phyloP scores from a whole-genome alignment of 2,797 vertebrate genomes.

The Cryptoprocta ferox region DNA sequence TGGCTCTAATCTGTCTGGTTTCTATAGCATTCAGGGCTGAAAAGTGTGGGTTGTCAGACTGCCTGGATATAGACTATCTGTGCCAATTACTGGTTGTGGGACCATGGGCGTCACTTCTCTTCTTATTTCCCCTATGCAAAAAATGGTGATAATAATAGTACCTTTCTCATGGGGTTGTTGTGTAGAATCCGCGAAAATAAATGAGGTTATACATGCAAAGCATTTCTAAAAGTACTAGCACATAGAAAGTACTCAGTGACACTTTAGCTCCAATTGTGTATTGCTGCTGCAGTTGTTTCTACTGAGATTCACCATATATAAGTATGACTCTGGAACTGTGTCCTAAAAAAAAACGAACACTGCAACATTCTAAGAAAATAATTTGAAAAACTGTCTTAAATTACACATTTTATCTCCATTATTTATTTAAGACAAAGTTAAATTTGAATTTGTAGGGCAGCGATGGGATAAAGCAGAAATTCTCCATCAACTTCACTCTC shows the following conservation, averaged over 20 bases:
- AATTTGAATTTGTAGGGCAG: not conserved
- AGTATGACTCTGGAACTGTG: not conserved
- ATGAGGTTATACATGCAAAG: not conserved
- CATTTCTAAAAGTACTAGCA: not conserved
- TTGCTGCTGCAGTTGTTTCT: not conserved
- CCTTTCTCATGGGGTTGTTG: not conserved
- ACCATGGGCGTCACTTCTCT: not conserved
- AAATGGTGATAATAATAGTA: not conserved
- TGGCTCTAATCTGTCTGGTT: not conserved
- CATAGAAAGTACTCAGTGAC: not conserved
- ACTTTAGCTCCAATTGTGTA: not conserved
- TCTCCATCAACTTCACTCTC: not conserved
- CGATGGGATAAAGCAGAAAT: not conserved
- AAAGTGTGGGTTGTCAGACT: not conserved
- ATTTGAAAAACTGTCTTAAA: not conserved
- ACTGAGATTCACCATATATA: not conserved
- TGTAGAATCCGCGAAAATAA: not conserved
- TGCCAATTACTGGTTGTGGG: not conserved
- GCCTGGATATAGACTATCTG: not conserved
- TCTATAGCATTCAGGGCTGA: not conserved
- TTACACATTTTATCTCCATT: not conserved
- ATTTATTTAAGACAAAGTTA: conserved; percentile 19
- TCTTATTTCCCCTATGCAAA: not conserved
- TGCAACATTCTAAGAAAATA: not conserved
- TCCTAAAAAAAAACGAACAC: not conserved